A percentile compares a stretch with the other conserved stretches of the same genome.
These are phyloP conservation scores for Zenarchopterus dispar DNA, from an alignment of 2,797 vertebrate species.

Conservation along the genomic window DNA sequence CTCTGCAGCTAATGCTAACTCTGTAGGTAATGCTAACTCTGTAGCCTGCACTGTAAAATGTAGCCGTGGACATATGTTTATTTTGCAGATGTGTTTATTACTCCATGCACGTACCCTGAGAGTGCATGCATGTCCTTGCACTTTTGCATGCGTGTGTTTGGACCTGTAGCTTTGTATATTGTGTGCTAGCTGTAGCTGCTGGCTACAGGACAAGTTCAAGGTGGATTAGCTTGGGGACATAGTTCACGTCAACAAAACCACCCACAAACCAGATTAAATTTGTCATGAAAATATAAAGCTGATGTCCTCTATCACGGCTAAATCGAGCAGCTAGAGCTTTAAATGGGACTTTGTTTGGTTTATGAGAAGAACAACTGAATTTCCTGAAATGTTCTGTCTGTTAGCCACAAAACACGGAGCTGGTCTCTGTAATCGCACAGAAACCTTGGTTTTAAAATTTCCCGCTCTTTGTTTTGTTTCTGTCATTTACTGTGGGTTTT, in stretches of 20 bases:
- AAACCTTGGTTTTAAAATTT: neutral
- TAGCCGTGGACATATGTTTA: neutral
- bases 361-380: too few relatives aligned
- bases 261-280: too few relatives aligned
- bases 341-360: too few relatives aligned
- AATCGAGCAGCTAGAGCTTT: too few relatives aligned
- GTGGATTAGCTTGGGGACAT: neutral
- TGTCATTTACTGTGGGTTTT: neutral
- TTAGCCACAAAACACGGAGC: too few relatives aligned
- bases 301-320: too few relatives aligned
- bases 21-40: neutral
- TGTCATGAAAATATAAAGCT: too few relatives aligned
- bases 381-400: too few relatives aligned
- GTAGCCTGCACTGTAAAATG: constrained; percentile 2
- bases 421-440: too few relatives aligned
- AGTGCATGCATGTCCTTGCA: neutral
- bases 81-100: neutral
- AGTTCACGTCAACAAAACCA: too few relatives aligned
- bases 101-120: neutral
- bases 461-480: neutral
- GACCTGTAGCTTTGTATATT: neutral
- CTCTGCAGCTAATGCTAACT: constrained; percentile 4
- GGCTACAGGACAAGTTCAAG: neutral
- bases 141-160: neutral
- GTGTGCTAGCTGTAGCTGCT: too few relatives aligned